phyloP scores from a whole-genome alignment of 37 sponge, comb jelly and placozoan species.

The Halisarca cf. caerulea region DNA sequence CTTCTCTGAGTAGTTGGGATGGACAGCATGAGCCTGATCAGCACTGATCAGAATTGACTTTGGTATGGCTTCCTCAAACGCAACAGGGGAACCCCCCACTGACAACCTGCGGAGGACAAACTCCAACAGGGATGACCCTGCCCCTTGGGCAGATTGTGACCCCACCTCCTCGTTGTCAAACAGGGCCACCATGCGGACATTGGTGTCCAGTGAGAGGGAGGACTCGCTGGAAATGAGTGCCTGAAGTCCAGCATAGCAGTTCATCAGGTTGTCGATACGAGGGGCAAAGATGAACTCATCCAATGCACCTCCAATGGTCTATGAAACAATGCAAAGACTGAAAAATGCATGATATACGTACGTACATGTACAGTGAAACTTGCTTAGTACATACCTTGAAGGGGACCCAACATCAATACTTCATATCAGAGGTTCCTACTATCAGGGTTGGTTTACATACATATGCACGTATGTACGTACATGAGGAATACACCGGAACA shows the following conservation, averaged over 20 bases:
- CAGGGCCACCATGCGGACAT: slow-evolving; percentile 74
- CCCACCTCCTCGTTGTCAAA: slow-evolving; percentile 99
- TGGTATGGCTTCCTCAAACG: slow-evolving; percentile 84
- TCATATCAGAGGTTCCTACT: too few relatives aligned
- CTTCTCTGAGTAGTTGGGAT: slow-evolving; percentile 94
- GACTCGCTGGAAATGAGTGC: slow-evolving; percentile 54
- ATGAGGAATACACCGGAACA: too few relatives aligned
- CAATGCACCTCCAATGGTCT: slow-evolving; percentile 81
- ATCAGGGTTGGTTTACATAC: too few relatives aligned
- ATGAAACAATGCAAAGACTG: neutral
- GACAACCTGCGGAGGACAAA: slow-evolving; percentile 70
- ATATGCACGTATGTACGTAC: too few relatives aligned
- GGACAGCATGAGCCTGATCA: slow-evolving; percentile 95
- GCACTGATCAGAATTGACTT: slow-evolving; percentile 91
- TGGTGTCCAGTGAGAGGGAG: slow-evolving; percentile 56
- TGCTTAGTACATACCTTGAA: too few relatives aligned
- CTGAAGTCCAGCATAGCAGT: slow-evolving; percentile 84
- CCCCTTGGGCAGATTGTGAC: slow-evolving; percentile 92
- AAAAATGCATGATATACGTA: too few relatives aligned
- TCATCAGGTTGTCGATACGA: slow-evolving; percentile 92
- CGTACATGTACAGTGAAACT: too few relatives aligned
- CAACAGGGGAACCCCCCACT: slow-evolving; percentile 44
- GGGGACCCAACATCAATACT: too few relatives aligned
- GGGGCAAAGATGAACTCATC: slow-evolving; percentile 95
- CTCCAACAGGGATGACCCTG: slow-evolving; percentile 79